Evolutionary conservation across 2,888 invertebrate species (phyloP).

Genomic region (Ferrisia virgata): DNA sequence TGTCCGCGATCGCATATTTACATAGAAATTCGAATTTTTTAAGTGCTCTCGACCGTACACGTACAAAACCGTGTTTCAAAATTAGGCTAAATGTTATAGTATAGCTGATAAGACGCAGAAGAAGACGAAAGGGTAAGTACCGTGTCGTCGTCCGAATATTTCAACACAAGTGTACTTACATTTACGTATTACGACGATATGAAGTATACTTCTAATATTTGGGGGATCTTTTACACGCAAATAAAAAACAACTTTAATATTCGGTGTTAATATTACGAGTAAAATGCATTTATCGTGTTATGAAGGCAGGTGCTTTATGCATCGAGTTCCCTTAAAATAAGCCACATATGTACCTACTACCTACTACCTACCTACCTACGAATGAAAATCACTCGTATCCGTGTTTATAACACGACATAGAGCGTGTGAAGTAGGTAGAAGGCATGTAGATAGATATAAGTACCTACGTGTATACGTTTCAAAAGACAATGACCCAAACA

Average conservation of each 20-base stretch:
- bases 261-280: not conserved
- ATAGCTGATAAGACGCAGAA: not conserved
- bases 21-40: constrained; percentile 16
- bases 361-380: too few species aligned
- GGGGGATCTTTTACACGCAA: too few species aligned
- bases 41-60: not conserved
- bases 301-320: too few species aligned
- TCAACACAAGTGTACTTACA: not conserved
- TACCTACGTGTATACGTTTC: not conserved
- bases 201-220: too few species aligned
- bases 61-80: not conserved
- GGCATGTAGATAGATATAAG: not conserved
- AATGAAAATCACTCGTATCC: not conserved
- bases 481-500: not conserved
- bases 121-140: not conserved
- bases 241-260: too few species aligned
- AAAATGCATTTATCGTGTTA: not conserved
- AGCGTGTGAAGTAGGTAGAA: not conserved
- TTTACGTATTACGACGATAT: not conserved
- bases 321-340: not conserved
- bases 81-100: not conserved
- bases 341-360: not conserved
- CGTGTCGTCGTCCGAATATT: not conserved
- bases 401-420: not conserved
- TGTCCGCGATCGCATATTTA: constrained; percentile 5